Percentiles rank a stretch among this genome's conserved stretches.
Evolutionary conservation across 2,888 invertebrate species (phyloP).

Genomic region (Venusia cambrica): DNA sequence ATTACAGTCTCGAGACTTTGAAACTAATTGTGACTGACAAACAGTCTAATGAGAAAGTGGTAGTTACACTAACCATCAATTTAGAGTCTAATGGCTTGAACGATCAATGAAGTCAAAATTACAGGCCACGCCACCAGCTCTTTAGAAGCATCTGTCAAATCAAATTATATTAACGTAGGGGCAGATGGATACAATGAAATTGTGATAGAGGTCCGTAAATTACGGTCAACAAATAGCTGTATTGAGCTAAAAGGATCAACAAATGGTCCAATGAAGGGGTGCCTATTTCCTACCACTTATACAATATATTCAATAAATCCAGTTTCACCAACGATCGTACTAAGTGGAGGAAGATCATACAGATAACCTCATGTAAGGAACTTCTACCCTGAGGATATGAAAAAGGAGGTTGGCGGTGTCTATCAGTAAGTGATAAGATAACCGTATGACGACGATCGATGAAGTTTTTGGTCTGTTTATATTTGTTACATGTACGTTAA

Average conservation of each 20-base stretch:
- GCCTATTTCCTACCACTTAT: no score
- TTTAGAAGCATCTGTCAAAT: conserved; percentile 34
- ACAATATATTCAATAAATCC: no score
- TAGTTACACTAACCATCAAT: conserved; percentile 19
- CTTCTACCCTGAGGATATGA: no score
- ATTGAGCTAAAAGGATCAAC: conserved; percentile 7
- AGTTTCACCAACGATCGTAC: no score
- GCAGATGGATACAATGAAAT: conserved; percentile 54
- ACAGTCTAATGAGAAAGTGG: conserved; percentile 22
- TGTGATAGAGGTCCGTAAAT: conserved; percentile 11
- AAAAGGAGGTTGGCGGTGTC: no score
- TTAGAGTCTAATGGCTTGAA: conserved; percentile 12
- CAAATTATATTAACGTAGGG: conserved; percentile 40
- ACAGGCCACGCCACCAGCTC: conserved; percentile 24
- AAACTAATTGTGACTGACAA: conserved; percentile 13
- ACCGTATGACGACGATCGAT: no score
- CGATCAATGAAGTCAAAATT: conserved; percentile 26
- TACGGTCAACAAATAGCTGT: conserved; percentile 16
- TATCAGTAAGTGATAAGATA: no score
- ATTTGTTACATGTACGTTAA: no score
- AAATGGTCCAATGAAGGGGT: conserved; percentile 8
- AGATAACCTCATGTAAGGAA: no score
- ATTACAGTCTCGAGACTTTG: conserved; percentile 3
- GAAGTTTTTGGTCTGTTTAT: no score
- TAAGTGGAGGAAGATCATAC: no score